Percentiles rank a stretch among this genome's conserved stretches.
Conservation (phyloP, 30 jellyfish, hydroid and myxozoan species). For the Turritopsis dohrnii region DNA sequence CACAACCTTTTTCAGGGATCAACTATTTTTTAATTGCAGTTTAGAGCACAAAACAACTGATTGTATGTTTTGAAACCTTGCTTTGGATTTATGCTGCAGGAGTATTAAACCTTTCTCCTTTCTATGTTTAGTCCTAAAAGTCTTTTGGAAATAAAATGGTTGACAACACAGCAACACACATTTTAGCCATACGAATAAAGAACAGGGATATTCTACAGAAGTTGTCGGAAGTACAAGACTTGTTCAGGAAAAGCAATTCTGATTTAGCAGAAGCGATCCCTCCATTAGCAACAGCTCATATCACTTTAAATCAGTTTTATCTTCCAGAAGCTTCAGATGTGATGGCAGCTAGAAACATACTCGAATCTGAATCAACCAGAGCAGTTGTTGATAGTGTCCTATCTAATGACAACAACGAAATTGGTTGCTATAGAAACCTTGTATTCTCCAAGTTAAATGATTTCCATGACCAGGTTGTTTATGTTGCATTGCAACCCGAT, state of each 20-base stretch:
- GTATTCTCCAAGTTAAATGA: slow-evolving; percentile 29
- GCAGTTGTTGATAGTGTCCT: background rate
- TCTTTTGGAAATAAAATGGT: background rate
- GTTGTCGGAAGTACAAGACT: slow-evolving; percentile 22
- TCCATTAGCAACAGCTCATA: slow-evolving; percentile 42
- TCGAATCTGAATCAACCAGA: background rate
- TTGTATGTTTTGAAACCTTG: no score
- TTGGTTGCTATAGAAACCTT: slow-evolving; percentile 12
- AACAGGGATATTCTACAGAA: slow-evolving; percentile 23
- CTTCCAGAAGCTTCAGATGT: slow-evolving; percentile 24
- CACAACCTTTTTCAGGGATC: no score
- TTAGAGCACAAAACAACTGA: no score
- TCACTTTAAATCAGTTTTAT: slow-evolving; percentile 40
- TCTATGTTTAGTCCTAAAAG: background rate
- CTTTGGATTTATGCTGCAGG: background rate
- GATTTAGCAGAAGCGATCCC: slow-evolving; percentile 32
- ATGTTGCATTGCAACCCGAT: slow-evolving; percentile 24
- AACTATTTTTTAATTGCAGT: no score
- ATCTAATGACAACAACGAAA: background rate
- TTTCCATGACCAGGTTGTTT: slow-evolving; percentile 46
- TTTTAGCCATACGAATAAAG: slow-evolving; percentile 51
- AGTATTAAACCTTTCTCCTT: background rate
- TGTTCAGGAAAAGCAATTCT: slow-evolving; percentile 5
- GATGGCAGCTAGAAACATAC: background rate
- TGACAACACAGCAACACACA: background rate